These are phyloP conservation scores for Tetragonula clypearis DNA, from an alignment of 1,140 invertebrate genomes.

Conservation along the genomic window DNA sequence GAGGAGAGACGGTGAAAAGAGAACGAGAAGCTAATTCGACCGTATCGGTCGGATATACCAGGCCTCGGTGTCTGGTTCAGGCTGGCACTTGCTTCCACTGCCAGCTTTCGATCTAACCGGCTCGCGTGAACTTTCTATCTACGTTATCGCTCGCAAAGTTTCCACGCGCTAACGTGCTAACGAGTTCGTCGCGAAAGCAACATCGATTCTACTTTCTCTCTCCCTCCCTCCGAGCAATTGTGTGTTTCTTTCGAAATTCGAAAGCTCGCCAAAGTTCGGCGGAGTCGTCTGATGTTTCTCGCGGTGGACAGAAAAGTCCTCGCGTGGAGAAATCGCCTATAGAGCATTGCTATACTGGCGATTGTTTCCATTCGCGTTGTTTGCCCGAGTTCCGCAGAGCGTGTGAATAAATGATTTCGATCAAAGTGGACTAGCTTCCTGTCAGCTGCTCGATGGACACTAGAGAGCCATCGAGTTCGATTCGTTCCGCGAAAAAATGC, in stretches of 20 bases:
- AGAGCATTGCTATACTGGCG: neutral
- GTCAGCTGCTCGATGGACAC: too few relatives aligned
- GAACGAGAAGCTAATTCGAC: slow-evolving; percentile 24
- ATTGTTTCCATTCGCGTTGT: neutral
- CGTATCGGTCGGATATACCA: slow-evolving; percentile 54
- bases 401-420: neutral
- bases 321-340: too few relatives aligned
- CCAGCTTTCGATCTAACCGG: neutral
- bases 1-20: slow-evolving; percentile 1
- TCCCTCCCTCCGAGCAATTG: too few relatives aligned
- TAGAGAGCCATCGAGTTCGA: neutral
- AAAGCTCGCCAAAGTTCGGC: neutral
- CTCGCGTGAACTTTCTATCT: slow-evolving; percentile 35
- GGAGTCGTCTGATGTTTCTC: neutral
- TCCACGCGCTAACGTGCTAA: neutral
- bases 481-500: neutral
- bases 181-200: neutral
- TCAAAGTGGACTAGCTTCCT: neutral
- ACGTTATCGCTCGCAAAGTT: neutral
- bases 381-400: neutral
- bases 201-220: neutral
- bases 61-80: slow-evolving; percentile 69
- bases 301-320: too few relatives aligned
- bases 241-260: neutral
- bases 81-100: slow-evolving; percentile 50